Evolutionary conservation across 1,140 invertebrate genomes (phyloP), one percentile per base, ranked within the genome.

Genomic region (Colletes gigas): DNA sequence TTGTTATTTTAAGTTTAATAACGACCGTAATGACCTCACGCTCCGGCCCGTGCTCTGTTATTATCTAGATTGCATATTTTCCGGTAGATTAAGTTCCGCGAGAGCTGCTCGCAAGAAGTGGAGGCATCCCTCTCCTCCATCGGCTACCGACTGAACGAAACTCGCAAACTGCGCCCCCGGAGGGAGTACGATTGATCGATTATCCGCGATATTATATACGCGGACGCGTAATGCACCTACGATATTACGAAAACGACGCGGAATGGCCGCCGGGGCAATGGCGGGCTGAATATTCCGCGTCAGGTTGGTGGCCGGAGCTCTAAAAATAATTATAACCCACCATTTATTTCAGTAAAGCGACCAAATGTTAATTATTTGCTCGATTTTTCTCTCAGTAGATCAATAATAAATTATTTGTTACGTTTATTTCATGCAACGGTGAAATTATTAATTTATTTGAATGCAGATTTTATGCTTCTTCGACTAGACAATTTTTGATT

Each of bases 31-130:
- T 92, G 89, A 91, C 86, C 90, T 90, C 91, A 88, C 87, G 88
- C 89, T 86, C 88, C 82, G 80, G 75, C 70, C 72, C 78, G 69
- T 75, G 84, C 90, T 91, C 90, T 91, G 92, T 92, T 91, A 93
- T 93, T 93, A 93, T 91, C 90, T 88, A 92, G 90, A 93, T 93
- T 93, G 92, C 92, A 92, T 92, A 92, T 93, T 93, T 92, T 93
- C 92, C 92, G 91, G 87, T 92, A 90, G 89, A 92, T 93, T 92
- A 93, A 92, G 88, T 90, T 91, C 88, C 90, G 80, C 76, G 78
- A 72, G 81, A 54, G 81, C 84, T 82, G 80, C 73, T 81, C 71
- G 83, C 78, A 84, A 88, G 83, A 87, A 86, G 75, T 63, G 59
- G 30, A 30, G 30, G 30, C 30, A 30, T 30, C 30, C 1, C 30